Evolutionary conservation across 1,140 invertebrate species (phyloP).

Genomic region (Drosophila arawakana): DNA sequence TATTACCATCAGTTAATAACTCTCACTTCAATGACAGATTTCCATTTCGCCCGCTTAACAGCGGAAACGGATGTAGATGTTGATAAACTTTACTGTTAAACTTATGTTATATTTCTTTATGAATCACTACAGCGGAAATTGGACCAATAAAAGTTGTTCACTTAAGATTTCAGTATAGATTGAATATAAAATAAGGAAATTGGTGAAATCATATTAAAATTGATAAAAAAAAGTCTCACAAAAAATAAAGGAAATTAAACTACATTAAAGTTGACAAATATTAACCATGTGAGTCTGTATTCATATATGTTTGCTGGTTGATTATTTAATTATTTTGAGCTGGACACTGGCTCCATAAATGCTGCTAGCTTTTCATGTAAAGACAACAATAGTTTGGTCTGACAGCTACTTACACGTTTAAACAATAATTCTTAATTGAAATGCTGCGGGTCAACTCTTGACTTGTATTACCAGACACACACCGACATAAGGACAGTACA

Average conservation of each 20-base stretch:
- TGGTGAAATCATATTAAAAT: not conserved
- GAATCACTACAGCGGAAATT: constrained; percentile 1
- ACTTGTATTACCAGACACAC: constrained; percentile 42
- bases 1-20: constrained; percentile 24
- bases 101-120: constrained; percentile 2
- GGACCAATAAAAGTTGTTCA: not conserved
- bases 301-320: not conserved
- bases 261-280: too few relatives aligned
- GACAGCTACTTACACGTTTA: constrained; percentile 73
- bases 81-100: constrained; percentile 5
- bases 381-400: constrained; percentile 32
- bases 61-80: constrained; percentile 29
- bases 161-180: not conserved
- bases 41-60: not conserved
- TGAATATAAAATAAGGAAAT: not conserved
- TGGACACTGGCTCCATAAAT: not conserved
- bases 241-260: too few relatives aligned
- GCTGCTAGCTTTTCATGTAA: constrained; percentile 20
- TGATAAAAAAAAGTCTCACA: not conserved
- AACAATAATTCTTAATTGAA: constrained; percentile 81
- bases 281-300: not conserved
- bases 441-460: constrained; percentile 64
- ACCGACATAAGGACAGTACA: not conserved
- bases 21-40: not conserved
- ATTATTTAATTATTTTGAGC: constrained; percentile 36